Evolutionary conservation across 2,797 vertebrate species (phyloP).

Genomic region (Amblyopsis hoosieri): DNA sequence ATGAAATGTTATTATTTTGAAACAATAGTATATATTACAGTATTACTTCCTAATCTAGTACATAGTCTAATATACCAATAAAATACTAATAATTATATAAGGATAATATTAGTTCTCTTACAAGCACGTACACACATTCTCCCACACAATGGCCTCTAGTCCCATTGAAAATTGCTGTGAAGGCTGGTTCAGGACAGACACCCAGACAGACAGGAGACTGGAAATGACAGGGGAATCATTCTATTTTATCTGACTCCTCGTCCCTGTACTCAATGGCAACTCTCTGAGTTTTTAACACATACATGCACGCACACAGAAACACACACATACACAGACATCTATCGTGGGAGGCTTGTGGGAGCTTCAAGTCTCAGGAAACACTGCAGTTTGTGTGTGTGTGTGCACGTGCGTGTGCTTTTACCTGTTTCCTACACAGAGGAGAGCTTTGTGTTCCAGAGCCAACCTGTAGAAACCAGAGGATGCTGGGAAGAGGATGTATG

Average conservation of each 20-base stretch:
- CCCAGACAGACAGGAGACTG: too few species aligned
- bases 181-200: too few species aligned
- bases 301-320: neutral
- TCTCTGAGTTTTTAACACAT: neutral
- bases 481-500: conserved; percentile 66
- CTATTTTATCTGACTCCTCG: too few species aligned
- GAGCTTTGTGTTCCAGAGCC: conserved; percentile 87
- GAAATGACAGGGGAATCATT: too few species aligned
- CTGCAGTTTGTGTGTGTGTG: conserved; percentile 13
- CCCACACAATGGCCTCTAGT: neutral
- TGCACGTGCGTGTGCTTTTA: conserved; percentile 56
- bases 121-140: neutral
- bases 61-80: too few species aligned
- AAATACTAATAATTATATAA: too few species aligned
- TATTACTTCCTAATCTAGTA: too few species aligned
- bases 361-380: conserved; percentile 3
- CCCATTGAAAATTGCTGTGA: too few species aligned
- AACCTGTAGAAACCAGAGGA: conserved; percentile 88
- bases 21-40: neutral
- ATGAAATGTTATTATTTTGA: too few species aligned
- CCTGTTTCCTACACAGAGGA: conserved; percentile 87
- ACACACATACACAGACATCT: neutral
- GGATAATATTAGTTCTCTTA: too few species aligned
- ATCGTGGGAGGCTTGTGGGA: neutral
- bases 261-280: neutral